Evolutionary conservation across 2,888 invertebrate species (phyloP).

Genomic region (Embidobia sp.): DNA sequence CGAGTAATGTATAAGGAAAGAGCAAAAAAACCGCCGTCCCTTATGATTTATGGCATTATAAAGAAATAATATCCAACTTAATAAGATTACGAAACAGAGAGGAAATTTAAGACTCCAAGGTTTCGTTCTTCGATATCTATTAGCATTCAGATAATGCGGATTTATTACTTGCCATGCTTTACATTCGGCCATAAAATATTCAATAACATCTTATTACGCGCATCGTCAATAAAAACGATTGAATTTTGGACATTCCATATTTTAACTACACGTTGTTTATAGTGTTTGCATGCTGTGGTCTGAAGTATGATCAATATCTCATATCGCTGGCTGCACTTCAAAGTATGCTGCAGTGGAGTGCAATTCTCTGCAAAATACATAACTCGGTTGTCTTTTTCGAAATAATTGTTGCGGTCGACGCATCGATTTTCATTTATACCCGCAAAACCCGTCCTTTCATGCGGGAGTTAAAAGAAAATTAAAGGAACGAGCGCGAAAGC

Average conservation of each 20-base stretch:
- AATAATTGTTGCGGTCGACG: no score
- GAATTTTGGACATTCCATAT: no score
- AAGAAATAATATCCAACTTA: neutral
- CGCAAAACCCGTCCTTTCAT: no score
- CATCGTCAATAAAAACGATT: no score
- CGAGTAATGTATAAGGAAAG: no score
- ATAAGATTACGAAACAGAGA: neutral
- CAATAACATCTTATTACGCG: neutral
- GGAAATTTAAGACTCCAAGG: neutral
- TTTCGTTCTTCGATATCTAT: neutral
- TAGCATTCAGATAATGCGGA: neutral
- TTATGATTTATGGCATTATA: no score
- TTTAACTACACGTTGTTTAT: neutral
- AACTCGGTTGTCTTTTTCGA: neutral
- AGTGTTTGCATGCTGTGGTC: slow-evolving; percentile 18
- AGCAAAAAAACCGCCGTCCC: no score
- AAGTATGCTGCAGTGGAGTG: slow-evolving; percentile 9
- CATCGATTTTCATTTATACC: no score
- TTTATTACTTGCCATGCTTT: no score
- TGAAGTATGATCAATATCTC: slow-evolving; percentile 32
- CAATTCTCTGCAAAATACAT: slow-evolving; percentile 8
- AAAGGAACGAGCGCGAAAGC: no score
- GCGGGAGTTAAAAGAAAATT: neutral
- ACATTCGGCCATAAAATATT: neutral
- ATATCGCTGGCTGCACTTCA: slow-evolving; percentile 11